phyloP scores from a whole-genome alignment of 1,140 invertebrate species.

The Ips typographus region DNA sequence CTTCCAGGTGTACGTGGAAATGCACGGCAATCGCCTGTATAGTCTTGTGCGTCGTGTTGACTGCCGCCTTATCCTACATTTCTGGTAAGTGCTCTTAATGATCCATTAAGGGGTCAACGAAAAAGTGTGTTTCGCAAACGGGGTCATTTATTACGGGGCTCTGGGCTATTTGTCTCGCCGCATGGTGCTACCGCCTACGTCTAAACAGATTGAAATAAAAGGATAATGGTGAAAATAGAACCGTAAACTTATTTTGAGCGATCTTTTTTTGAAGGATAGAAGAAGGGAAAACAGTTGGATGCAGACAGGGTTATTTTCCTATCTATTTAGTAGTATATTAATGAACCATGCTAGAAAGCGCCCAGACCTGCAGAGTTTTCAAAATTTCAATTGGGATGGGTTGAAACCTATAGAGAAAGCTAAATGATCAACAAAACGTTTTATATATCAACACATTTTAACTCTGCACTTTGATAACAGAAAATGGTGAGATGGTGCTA shows the following conservation, averaged over 20 bases:
- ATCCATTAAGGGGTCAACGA: slow-evolving; percentile 16
- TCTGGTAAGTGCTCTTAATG: slow-evolving; percentile 66
- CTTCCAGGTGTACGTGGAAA: slow-evolving; percentile 86
- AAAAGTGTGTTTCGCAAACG: slow-evolving; percentile 19
- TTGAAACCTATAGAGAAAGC: too few species aligned
- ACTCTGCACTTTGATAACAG: too few species aligned
- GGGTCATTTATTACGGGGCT: slow-evolving; percentile 18
- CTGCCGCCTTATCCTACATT: slow-evolving; percentile 82
- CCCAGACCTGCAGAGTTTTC: too few species aligned
- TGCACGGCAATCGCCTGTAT: slow-evolving; percentile 85
- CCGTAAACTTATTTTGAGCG: slow-evolving; percentile 8
- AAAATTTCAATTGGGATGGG: too few species aligned
- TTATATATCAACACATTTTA: too few species aligned
- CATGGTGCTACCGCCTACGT: slow-evolving; percentile 26
- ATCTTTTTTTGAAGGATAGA: not conserved
- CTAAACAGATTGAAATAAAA: slow-evolving; percentile 27
- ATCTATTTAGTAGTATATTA: too few species aligned
- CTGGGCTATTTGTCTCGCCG: slow-evolving; percentile 20
- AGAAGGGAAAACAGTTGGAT: not conserved
- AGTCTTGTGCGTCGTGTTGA: slow-evolving; percentile 75
- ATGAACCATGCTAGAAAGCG: too few species aligned
- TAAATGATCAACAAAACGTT: too few species aligned
- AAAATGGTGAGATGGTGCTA: too few species aligned
- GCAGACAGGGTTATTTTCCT: too few species aligned
- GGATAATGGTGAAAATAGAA: slow-evolving; percentile 20